Evolutionary conservation across 2,888 invertebrate genomes (phyloP).

Genomic region (Agrochola macilenta): DNA sequence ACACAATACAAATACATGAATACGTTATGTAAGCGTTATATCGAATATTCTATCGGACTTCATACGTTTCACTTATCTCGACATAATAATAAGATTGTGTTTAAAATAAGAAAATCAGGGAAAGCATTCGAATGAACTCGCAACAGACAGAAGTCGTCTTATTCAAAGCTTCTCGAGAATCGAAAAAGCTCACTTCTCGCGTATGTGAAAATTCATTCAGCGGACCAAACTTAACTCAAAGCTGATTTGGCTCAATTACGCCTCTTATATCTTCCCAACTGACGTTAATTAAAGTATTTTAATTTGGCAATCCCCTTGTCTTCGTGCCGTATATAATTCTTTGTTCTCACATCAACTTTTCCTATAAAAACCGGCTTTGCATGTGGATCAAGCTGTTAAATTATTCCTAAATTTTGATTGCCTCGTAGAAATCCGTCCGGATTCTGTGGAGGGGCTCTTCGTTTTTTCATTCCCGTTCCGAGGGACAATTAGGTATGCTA

Average conservation of each 20-base stretch:
- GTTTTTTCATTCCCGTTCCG: slow-evolving; percentile 84
- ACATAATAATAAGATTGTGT: slow-evolving; percentile 67
- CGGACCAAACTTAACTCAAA: slow-evolving; percentile 75
- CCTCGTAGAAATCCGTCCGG: slow-evolving; percentile 83
- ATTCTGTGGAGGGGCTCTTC: slow-evolving; percentile 79
- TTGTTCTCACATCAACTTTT: slow-evolving; percentile 80
- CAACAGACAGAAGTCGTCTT: slow-evolving; percentile 67
- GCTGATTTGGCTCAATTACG: slow-evolving; percentile 76
- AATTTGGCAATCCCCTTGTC: slow-evolving; percentile 74
- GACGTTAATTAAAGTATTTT: slow-evolving; percentile 83
- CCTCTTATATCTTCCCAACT: slow-evolving; percentile 74
- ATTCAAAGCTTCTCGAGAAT: slow-evolving; percentile 74
- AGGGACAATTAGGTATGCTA: slow-evolving; percentile 88
- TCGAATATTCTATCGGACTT: slow-evolving; percentile 36
- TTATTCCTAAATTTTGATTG: slow-evolving; percentile 87
- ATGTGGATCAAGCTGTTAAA: slow-evolving; percentile 83
- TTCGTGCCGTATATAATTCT: slow-evolving; percentile 75
- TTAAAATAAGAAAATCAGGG: slow-evolving; percentile 75
- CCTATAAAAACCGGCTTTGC: slow-evolving; percentile 78
- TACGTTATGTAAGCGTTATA: slow-evolving; percentile 30
- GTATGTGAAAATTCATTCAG: slow-evolving; percentile 75
- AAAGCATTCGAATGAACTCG: slow-evolving; percentile 76
- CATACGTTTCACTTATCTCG: slow-evolving; percentile 30
- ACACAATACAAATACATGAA: slow-evolving; percentile 53
- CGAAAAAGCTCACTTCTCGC: slow-evolving; percentile 77